phyloP scores from a whole-genome alignment of 2,113 vertebrate genomes.

The Gopherus flavomarginatus region DNA sequence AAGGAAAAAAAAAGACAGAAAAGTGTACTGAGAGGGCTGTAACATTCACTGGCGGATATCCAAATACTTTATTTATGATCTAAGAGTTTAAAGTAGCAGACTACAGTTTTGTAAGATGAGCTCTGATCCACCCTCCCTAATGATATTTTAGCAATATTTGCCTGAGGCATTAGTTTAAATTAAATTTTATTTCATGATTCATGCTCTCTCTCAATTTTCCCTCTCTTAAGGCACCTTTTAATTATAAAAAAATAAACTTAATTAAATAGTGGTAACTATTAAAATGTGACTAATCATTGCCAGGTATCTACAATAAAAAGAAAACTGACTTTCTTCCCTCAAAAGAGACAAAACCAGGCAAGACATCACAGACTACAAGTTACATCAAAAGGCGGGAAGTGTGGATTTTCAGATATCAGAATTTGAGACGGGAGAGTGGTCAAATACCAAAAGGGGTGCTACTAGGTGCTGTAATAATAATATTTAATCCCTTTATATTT shows the following conservation, averaged over 20 bases:
- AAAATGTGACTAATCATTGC: neutral
- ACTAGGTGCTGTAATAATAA: neutral
- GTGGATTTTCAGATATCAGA: neutral
- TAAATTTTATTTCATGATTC: neutral
- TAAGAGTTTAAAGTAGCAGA: too few relatives aligned
- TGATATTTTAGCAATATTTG: too few relatives aligned
- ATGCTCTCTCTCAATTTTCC: neutral
- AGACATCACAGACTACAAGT: neutral
- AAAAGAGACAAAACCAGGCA: neutral
- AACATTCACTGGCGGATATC: neutral
- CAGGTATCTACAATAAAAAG: too few relatives aligned
- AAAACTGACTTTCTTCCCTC: neutral
- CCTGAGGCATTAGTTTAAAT: neutral
- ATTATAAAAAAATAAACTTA: too few relatives aligned
- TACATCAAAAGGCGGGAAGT: neutral
- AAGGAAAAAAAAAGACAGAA: neutral
- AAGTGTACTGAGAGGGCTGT: neutral
- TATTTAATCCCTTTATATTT: neutral
- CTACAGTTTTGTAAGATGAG: too few relatives aligned
- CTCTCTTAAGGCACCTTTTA: too few relatives aligned
- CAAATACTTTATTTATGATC: neutral
- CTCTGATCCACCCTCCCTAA: too few relatives aligned
- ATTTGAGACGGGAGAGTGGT: fast-evolving
- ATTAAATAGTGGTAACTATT: too few relatives aligned
- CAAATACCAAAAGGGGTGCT: neutral